These are phyloP conservation scores for Microtus pennsylvanicus DNA, from an alignment of 2,113 vertebrate species.

Conservation along the genomic window DNA sequence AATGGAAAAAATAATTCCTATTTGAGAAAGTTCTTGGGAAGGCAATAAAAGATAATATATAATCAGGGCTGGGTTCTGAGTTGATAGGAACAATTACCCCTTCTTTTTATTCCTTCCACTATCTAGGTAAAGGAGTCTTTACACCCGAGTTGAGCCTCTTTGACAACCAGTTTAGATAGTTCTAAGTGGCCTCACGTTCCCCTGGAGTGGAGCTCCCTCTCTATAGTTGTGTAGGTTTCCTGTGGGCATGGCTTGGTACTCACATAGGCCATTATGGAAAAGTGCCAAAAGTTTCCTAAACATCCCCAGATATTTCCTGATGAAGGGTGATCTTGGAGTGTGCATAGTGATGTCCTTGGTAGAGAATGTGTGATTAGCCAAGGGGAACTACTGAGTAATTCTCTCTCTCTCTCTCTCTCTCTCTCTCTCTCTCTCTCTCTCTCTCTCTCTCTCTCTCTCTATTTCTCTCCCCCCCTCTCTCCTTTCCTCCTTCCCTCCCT, in stretches of 20 bases:
- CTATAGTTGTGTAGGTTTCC: neutral
- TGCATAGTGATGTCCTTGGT: neutral
- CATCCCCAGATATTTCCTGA: neutral
- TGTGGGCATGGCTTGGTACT: neutral
- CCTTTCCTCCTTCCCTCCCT: fast-evolving
- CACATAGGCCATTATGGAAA: fast-evolving
- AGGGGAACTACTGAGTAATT: neutral
- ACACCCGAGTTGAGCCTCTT: neutral
- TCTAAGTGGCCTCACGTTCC: neutral
- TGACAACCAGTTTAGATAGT: neutral
- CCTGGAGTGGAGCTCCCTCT: neutral
- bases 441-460: neutral
- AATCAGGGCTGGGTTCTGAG: neutral
- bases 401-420: too few species aligned
- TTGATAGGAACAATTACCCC: too few species aligned
- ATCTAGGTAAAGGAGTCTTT: neutral
- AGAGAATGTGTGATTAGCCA: neutral
- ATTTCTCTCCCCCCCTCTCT: too few species aligned
- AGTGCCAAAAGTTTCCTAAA: neutral
- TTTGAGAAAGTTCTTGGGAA: neutral
- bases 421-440: fast-evolving
- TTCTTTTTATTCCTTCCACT: neutral
- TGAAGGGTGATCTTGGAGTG: neutral
- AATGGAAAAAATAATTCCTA: neutral
- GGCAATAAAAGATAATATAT: neutral